Base-by-base conservation (phyloP, 2,797 vertebrate species). In the Percopsis omiscomaycus region DNA sequence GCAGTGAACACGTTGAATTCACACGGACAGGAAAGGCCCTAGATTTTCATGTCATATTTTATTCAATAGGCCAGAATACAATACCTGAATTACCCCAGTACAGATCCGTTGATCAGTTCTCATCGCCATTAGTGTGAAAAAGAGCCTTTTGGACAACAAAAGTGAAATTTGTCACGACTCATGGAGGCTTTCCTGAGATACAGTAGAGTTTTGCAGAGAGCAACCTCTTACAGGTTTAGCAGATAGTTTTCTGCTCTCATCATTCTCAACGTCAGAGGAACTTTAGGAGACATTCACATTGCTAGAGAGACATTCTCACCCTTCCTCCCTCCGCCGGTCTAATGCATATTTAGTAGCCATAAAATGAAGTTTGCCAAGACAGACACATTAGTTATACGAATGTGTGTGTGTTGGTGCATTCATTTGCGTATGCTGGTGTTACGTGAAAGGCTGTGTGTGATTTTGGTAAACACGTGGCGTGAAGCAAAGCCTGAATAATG, bases 401-500 rank as follows among this genome's bases (percentile, higher is more conserved):
- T 61, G 61, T 74, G 73, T 61, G 55, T 75, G 65, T 56, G 22
- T 58, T 59, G 61, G 37, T 52, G 49, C 51, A 11, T 52, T 22
- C 45, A 22, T 45, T 4, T 52, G 13, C 28, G 42, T n/a, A 4
- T 46, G 42, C 54, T 22, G n/a, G 37, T 29, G 22, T 48, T 4
- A 14, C 1, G 42, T 30, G 15, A 48, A 55, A 52, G 70, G 9
- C 3, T 75, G 55, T 68, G 69, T 71, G 69, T 57, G 73, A 78
- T 82, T 81, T 83, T 13, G 66, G 79, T 81, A 83, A 89, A 85
- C 73, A 80, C 49, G 30, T 4, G 1, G 55, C 47, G 67, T 73
- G 76, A 86, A 77, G 76, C 71, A 85, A 82, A 85, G 66, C 76
- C 76, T 75, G 84, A 85, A 86, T 88, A 86, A 89, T 87, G 84